Percentiles rank a stretch among this genome's conserved stretches.
Conservation (phyloP, 2,797 vertebrate species). For the Enteromius afrohamiltoni region DNA sequence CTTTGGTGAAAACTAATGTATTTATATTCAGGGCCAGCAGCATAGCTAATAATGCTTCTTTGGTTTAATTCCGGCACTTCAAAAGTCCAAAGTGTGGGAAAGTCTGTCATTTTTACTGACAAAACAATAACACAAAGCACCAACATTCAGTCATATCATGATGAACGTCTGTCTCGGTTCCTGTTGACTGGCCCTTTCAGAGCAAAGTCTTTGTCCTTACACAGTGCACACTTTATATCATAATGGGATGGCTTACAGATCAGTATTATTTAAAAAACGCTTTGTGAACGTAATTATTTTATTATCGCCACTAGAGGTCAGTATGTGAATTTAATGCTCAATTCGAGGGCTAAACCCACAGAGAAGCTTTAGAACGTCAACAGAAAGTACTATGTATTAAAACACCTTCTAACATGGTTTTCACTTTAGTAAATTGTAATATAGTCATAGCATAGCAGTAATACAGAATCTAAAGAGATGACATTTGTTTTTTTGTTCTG, state of each 20-base stretch:
- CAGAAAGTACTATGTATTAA: background rate
- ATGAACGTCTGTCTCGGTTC: constrained; percentile 20
- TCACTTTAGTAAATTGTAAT: background rate
- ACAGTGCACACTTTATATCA: constrained; percentile 2
- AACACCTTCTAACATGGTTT: background rate
- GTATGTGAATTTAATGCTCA: constrained; percentile 16
- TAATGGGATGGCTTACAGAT: background rate
- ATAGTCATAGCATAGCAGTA: background rate
- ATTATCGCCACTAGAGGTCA: constrained; percentile 57
- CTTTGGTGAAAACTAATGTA: constrained; percentile 33
- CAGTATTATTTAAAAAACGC: background rate
- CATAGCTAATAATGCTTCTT: constrained; percentile 38
- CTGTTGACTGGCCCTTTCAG: constrained; percentile 23
- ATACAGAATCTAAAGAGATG: background rate
- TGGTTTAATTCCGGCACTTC: constrained; percentile 34
- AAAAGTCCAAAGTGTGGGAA: constrained; percentile 32
- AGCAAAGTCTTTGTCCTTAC: constrained; percentile 26
- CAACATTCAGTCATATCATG: constrained; percentile 22
- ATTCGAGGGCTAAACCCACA: background rate
- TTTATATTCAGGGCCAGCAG: constrained; percentile 55
- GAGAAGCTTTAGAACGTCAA: background rate
- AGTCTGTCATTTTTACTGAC: constrained; percentile 36
- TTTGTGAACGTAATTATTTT: background rate
- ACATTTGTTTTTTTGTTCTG: constrained; percentile 8
- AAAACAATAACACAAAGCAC: constrained; percentile 35